Conservation (phyloP, 2,888 invertebrate species). For the Abrostola triplasia region DNA sequence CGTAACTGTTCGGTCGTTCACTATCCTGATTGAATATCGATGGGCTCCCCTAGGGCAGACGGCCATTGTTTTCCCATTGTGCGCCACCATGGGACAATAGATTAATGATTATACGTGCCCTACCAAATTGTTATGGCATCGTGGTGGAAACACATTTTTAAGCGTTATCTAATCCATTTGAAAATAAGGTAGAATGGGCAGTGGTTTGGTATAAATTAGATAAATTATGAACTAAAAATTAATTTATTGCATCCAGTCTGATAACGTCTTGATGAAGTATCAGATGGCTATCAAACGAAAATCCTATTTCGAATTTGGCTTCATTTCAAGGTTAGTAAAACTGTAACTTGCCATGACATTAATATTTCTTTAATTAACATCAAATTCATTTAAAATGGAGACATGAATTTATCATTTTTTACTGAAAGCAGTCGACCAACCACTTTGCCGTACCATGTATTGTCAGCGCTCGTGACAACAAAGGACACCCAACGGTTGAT, state of each 20-base stretch:
- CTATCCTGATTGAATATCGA: constrained; percentile 60
- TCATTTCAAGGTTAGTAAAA: too few species aligned
- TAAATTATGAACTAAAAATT: too few species aligned
- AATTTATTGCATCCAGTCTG: too few species aligned
- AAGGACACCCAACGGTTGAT: constrained; percentile 17
- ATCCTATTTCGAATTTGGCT: too few species aligned
- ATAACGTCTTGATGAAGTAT: too few species aligned
- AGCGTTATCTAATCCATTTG: constrained; percentile 10
- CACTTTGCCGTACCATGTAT: background rate
- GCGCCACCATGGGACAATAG: constrained; percentile 48
- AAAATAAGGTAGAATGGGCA: background rate
- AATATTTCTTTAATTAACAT: too few species aligned
- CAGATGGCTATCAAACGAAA: too few species aligned
- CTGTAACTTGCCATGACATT: too few species aligned
- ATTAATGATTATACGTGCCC: constrained; percentile 52
- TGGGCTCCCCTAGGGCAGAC: constrained; percentile 50
- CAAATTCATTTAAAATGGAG: too few species aligned
- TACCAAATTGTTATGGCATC: constrained; percentile 45
- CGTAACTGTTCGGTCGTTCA: constrained; percentile 51
- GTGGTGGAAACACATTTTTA: constrained; percentile 35
- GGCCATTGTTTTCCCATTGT: constrained; percentile 57
- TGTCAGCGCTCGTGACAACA: constrained; percentile 2
- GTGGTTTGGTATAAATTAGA: too few species aligned
- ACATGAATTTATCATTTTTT: too few species aligned
- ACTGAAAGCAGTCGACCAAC: too few species aligned